phyloP scores from a whole-genome alignment of 1,140 invertebrate species.

The Argopecten irradians region DNA sequence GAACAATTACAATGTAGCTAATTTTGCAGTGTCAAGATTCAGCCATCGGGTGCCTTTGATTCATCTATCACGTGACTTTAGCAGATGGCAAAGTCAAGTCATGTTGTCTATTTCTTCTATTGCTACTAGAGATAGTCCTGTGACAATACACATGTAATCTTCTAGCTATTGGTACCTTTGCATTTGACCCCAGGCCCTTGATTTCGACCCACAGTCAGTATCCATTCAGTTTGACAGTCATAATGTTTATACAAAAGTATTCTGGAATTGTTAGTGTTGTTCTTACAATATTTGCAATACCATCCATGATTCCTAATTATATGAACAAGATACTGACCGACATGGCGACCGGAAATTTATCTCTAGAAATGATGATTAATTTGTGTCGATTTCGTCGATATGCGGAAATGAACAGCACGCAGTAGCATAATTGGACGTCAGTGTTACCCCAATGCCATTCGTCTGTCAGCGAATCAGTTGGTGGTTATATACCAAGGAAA shows the following conservation, averaged over 20 bases:
- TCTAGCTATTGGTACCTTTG: neutral
- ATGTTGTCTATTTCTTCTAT: too few relatives aligned
- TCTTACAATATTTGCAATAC: neutral
- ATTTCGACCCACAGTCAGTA: neutral
- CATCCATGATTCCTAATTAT: neutral
- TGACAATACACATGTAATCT: too few relatives aligned
- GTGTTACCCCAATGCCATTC: neutral
- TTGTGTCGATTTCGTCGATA: slow-evolving; percentile 3
- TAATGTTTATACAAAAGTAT: neutral
- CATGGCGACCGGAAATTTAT: neutral
- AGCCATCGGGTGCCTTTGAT: too few relatives aligned
- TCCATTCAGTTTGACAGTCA: neutral
- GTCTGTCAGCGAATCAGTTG: neutral
- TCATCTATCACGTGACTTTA: too few relatives aligned
- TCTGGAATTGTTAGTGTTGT: neutral
- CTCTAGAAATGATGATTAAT: slow-evolving; percentile 1
- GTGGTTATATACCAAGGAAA: neutral
- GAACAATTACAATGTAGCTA: too few relatives aligned
- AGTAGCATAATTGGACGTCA: neutral
- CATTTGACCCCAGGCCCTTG: neutral
- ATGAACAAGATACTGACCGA: slow-evolving; percentile 7
- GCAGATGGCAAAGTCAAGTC: too few relatives aligned
- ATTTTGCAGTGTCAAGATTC: too few relatives aligned
- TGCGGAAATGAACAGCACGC: slow-evolving; percentile 6
- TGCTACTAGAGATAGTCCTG: too few relatives aligned